phyloP scores from a whole-genome alignment of 2,888 invertebrate species.

The Rhimphoctona megacephalus region DNA sequence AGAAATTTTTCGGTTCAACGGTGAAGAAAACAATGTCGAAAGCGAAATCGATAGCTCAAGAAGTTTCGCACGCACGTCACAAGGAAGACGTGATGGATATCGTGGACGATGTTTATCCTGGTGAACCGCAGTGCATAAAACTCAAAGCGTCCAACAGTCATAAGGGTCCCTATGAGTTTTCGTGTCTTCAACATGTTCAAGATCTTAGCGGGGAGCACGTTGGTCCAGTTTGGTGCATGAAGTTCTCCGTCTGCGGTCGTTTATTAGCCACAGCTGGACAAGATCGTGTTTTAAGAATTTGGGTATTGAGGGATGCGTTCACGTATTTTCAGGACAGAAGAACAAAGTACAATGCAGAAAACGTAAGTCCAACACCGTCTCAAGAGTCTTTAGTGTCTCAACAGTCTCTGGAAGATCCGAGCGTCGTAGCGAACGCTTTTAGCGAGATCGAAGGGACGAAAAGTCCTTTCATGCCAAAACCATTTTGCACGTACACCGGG shows the following conservation, averaged over 20 bases:
- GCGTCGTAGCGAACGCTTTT: constrained; percentile 86
- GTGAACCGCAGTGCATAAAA: constrained; percentile 92
- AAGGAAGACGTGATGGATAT: constrained; percentile 95
- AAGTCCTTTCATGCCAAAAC: constrained; percentile 93
- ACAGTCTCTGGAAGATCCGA: constrained; percentile 89
- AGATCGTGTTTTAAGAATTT: constrained; percentile 96
- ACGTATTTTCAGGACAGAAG: constrained; percentile 98
- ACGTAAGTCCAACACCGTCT: constrained; percentile 96
- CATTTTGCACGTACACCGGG: constrained; percentile 96
- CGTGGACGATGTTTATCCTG: constrained; percentile 91
- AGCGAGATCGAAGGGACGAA: constrained; percentile 86
- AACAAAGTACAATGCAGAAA: constrained; percentile 96
- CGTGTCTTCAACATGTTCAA: constrained; percentile 95
- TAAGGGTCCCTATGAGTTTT: constrained; percentile 98
- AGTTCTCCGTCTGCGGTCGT: constrained; percentile 98
- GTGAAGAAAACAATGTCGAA: constrained; percentile 96
- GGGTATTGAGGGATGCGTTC: constrained; percentile 96
- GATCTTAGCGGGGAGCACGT: constrained; percentile 94
- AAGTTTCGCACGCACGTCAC: constrained; percentile 94
- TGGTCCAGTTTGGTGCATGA: constrained; percentile 99
- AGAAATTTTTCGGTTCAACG: constrained; percentile 94
- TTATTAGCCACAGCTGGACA: constrained; percentile 98
- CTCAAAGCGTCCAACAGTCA: constrained; percentile 98
- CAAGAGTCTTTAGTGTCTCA: constrained; percentile 95
- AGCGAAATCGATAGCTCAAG: constrained; percentile 95